Evolutionary conservation across 2,888 invertebrate genomes (phyloP).

Genomic region (Rhingia rostrata): DNA sequence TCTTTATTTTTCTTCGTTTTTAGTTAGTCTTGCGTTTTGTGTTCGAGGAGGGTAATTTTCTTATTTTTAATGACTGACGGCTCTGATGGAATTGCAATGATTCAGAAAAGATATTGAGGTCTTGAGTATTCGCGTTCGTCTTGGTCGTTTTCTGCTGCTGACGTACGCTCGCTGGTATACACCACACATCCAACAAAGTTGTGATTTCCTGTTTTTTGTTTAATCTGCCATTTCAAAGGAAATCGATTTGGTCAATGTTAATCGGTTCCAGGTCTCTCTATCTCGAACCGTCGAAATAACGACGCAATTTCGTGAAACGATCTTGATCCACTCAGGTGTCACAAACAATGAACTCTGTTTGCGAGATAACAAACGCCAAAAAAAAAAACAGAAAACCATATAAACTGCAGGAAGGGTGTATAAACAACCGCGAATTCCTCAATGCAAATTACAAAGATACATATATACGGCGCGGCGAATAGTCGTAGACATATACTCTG

Average conservation of each 20-base stretch:
- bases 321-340: slow-evolving; percentile 51
- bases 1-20: too few relatives aligned
- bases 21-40: slow-evolving; percentile 15
- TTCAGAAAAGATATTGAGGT: slow-evolving; percentile 50
- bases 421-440: slow-evolving; percentile 29
- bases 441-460: slow-evolving; percentile 42
- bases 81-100: slow-evolving; percentile 63
- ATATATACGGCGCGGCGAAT: not conserved
- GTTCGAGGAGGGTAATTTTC: slow-evolving; percentile 55
- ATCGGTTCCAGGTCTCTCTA: not conserved
- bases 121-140: slow-evolving; percentile 5
- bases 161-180: slow-evolving; percentile 33
- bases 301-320: slow-evolving; percentile 38
- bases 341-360: slow-evolving; percentile 7
- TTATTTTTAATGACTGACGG: slow-evolving; percentile 29
- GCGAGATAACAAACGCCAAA: slow-evolving; percentile 26
- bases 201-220: slow-evolving; percentile 64
- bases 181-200: slow-evolving; percentile 44
- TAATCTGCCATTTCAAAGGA: slow-evolving; percentile 27
- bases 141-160: slow-evolving; percentile 25
- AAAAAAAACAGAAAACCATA: slow-evolving; percentile 17
- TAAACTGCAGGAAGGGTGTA: slow-evolving; percentile 37
- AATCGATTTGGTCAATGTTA: slow-evolving; percentile 43
- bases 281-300: not conserved
- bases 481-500: not conserved